phyloP scores from a whole-genome alignment of 2,797 vertebrate species.

The Macropus fuliginosus region DNA sequence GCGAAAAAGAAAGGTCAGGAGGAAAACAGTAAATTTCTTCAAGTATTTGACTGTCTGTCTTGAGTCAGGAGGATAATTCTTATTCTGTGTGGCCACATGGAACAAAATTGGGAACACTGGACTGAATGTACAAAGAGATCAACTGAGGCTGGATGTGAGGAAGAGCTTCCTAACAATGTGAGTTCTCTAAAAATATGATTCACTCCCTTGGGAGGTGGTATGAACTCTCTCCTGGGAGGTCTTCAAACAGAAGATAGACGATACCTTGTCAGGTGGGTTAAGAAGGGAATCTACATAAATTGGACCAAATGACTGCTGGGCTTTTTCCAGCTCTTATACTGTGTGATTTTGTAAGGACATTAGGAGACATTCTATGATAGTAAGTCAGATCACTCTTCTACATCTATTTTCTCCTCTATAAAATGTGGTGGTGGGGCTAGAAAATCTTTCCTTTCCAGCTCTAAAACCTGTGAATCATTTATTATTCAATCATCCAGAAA shows the following conservation, averaged over 20 bases:
- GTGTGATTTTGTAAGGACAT: neutral
- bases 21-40: too few species aligned
- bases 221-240: neutral
- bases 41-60: neutral
- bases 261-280: neutral
- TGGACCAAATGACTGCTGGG: too few species aligned
- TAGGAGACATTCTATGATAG: neutral
- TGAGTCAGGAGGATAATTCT: neutral
- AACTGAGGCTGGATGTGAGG: neutral
- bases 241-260: neutral
- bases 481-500: neutral
- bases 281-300: neutral
- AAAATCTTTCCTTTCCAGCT: neutral
- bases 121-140: neutral
- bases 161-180: neutral
- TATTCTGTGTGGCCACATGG: neutral
- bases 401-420: neutral
- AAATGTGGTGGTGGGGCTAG: neutral
- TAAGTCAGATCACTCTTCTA: neutral
- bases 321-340: neutral
- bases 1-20: too few species aligned
- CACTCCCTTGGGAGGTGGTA: neutral
- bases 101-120: neutral
- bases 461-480: neutral
- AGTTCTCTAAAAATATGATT: neutral